Base-by-base conservation (phyloP, 2,113 vertebrate genomes). In the Microtus montanus region DNA sequence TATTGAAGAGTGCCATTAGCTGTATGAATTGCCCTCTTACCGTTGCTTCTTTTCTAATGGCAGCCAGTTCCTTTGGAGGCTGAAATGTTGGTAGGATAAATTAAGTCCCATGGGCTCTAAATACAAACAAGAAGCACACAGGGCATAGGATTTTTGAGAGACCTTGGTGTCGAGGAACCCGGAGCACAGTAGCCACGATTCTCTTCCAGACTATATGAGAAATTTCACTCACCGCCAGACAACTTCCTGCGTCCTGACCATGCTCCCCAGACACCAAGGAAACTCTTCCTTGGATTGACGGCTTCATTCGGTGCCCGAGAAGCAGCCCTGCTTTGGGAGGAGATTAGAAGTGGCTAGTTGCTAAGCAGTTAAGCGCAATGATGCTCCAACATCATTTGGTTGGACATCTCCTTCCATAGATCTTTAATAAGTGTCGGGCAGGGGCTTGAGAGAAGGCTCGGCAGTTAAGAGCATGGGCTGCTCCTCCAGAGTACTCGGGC, bases 121-220 rank as follows among this genome's bases (percentile, higher is more conserved):
- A 66, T 66, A 64, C 49, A 92, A 88, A 61, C 33, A 74, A 49
- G 22, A 44, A 28, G 47, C 35, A 47, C 54, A 47, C 33, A 78
- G 68, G 33, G 49, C 24, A 83, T 35, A 89, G 20, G 47, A 68
- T 91, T 93, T 92, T 64, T 89, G 47, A 93, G 85, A 71, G 28
- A 84, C 75, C 54, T 94, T 38, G 26, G 64, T 54, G 70, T 11
- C 6, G 20, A 68, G 30, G 14, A 33, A 35, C 30, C 15, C 5
- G 41, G 63, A 92, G 10, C 83, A 70, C 24, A 89, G 54, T 58
- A 58, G 19, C 61, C 44, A 28, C 47, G 9, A 68, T 30, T 89
- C 20, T 54, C 82, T 92, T 92, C 78, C 19, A 85, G 44, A 75
- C 9, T 28, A 20, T 26, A 80, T 44, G 68, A 49, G 44, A 17